Percentiles rank a stretch among this genome's conserved stretches.
phyloP scores from a whole-genome alignment of 2,888 invertebrate species.

The Pyrrhia umbra region DNA sequence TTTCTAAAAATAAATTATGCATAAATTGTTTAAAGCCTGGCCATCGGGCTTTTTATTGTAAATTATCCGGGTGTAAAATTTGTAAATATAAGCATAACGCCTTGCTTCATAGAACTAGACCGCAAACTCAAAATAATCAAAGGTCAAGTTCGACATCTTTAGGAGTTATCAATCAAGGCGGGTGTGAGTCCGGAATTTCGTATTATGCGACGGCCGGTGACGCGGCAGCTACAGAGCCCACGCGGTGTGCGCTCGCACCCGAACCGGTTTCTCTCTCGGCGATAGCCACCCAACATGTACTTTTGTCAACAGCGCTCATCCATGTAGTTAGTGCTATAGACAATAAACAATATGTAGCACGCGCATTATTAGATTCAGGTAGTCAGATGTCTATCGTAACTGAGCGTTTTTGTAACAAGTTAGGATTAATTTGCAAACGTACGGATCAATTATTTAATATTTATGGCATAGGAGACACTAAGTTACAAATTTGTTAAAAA shows the following conservation, averaged over 20 bases:
- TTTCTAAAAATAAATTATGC: slow-evolving; percentile 2
- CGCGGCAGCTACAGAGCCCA: background rate
- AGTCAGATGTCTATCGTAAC: slow-evolving; percentile 19
- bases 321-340: background rate
- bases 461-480: slow-evolving; percentile 8
- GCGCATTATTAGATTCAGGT: slow-evolving; percentile 20
- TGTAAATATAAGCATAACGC: slow-evolving; percentile 12
- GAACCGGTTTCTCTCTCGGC: slow-evolving; percentile 24
- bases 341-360: slow-evolving; percentile 8
- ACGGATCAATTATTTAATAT: background rate
- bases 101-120: slow-evolving; percentile 16
- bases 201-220: background rate
- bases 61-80: slow-evolving; percentile 15
- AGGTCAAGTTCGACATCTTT: background rate
- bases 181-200: background rate
- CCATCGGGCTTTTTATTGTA: slow-evolving; percentile 12
- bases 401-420: background rate
- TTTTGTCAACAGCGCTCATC: slow-evolving; percentile 14
- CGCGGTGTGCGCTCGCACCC: background rate
- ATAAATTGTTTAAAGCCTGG: slow-evolving; percentile 8
- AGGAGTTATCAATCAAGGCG: background rate
- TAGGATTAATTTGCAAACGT: background rate
- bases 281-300: background rate
- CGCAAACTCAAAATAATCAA: background rate
- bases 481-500: background rate